These are phyloP conservation scores for Heliconius charithonia DNA, from an alignment of 2,888 invertebrate genomes.

Conservation along the genomic window DNA sequence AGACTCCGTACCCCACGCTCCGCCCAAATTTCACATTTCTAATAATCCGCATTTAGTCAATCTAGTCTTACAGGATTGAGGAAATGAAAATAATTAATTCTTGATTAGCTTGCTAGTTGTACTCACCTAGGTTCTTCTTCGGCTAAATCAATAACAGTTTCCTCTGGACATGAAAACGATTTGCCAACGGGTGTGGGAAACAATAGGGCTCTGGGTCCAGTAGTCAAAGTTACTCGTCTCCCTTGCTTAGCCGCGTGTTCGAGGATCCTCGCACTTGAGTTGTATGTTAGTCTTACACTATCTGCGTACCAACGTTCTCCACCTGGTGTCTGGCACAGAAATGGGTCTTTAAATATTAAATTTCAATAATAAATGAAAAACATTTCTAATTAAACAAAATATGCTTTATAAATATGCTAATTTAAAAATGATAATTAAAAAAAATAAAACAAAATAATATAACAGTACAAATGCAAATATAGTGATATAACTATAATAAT, in stretches of 20 bases:
- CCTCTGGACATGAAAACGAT: conserved; percentile 90
- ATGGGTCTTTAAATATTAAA: neutral
- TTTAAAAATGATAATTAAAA: no score
- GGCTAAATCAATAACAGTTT: conserved; percentile 86
- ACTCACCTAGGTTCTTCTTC: conserved; percentile 78
- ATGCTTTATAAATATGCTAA: no score
- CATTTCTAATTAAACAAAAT: no score
- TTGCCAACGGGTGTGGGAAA: conserved; percentile 95
- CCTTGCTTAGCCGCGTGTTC: conserved; percentile 85
- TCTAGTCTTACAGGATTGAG: no score
- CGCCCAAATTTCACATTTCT: no score
- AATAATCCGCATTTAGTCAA: no score
- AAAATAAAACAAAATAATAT: no score
- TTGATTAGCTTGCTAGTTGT: neutral
- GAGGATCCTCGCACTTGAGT: conserved; percentile 84
- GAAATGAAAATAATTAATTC: no score
- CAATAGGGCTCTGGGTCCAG: conserved; percentile 85
- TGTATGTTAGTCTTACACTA: conserved; percentile 89
- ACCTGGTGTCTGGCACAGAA: conserved; percentile 88
- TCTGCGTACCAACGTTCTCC: conserved; percentile 95
- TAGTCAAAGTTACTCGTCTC: conserved; percentile 79
- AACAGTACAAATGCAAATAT: no score
- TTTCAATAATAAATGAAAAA: neutral
- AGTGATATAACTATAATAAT: neutral
- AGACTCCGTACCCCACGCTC: no score